Evolutionary conservation across 1,140 invertebrate genomes (phyloP).

Genomic region (Microvelia longipes): DNA sequence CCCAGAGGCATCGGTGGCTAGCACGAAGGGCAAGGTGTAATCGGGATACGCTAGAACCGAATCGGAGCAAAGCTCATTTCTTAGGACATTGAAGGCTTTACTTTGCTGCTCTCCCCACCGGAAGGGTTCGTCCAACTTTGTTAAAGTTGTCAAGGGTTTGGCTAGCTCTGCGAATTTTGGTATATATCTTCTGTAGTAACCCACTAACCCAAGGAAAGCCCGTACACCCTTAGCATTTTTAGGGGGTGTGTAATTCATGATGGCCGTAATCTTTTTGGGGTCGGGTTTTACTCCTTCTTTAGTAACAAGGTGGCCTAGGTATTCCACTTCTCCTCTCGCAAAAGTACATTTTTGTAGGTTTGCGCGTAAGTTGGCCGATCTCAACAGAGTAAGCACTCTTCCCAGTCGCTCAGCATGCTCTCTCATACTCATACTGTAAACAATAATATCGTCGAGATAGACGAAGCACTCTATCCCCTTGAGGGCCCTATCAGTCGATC

Average conservation of each 20-base stretch:
- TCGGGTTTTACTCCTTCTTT: conserved; percentile 25
- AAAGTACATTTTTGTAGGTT: conserved; percentile 26
- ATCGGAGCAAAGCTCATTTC: no score
- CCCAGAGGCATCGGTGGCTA: conserved; percentile 25
- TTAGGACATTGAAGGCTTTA: conserved; percentile 26
- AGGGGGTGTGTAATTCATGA: conserved; percentile 26
- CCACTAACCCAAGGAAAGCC: conserved; percentile 26
- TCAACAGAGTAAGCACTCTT: conserved; percentile 5
- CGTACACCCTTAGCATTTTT: conserved; percentile 24
- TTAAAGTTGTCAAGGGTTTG: conserved; percentile 24
- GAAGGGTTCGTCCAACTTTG: conserved; percentile 14
- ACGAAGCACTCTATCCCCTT: conserved; percentile 14
- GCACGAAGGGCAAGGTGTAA: conserved; percentile 23
- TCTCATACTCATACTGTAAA: conserved; percentile 4
- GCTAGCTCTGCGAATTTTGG: conserved; percentile 21
- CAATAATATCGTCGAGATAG: conserved; percentile 18
- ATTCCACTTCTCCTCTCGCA: conserved; percentile 17
- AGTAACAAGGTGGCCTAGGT: conserved; percentile 30
- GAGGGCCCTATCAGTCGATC: conserved; percentile 26
- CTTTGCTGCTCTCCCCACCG: not conserved
- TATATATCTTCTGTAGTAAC: conserved; percentile 29
- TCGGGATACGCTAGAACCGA: conserved; percentile 26
- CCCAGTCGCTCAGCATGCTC: conserved; percentile 12
- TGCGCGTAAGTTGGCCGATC: conserved; percentile 9
- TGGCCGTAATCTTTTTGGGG: conserved; percentile 26